A percentile compares a stretch with the other conserved stretches of the same genome.
phyloP scores from a whole-genome alignment of 2,888 invertebrate species.

The Hipparchia sbordonii region DNA sequence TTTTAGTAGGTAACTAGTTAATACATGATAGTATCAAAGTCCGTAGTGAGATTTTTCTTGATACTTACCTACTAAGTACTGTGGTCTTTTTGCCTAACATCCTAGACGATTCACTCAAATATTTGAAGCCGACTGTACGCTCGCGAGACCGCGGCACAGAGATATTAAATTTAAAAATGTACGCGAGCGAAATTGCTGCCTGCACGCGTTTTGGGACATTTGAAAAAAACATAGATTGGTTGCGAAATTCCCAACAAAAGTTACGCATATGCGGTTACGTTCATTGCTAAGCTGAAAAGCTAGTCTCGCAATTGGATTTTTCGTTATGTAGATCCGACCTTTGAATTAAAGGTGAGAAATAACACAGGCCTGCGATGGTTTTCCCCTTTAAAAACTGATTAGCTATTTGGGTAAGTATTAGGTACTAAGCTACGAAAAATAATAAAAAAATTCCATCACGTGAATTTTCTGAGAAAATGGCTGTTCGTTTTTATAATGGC shows the following conservation, averaged over 20 bases:
- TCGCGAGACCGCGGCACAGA: conserved; percentile 59
- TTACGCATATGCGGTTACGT: conserved; percentile 21
- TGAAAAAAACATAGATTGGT: conserved; percentile 37
- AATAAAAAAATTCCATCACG: too few species aligned
- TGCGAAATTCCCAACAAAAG: conserved; percentile 35
- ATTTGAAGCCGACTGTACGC: conserved; percentile 44
- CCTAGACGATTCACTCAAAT: neutral
- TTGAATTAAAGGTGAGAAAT: neutral
- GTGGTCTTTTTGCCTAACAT: neutral
- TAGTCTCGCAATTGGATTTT: conserved; percentile 30
- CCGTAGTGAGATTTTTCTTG: too few species aligned
- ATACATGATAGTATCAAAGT: too few species aligned
- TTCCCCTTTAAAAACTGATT: too few species aligned
- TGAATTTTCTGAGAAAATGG: too few species aligned
- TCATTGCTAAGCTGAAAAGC: conserved; percentile 30
- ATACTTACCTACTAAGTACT: too few species aligned
- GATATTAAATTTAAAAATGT: conserved; percentile 78
- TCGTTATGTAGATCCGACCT: neutral
- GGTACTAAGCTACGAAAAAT: too few species aligned
- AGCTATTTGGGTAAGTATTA: too few species aligned
- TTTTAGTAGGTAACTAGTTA: too few species aligned
- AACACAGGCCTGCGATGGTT: too few species aligned
- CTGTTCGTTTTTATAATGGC: too few species aligned
- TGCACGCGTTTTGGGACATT: conserved; percentile 31
- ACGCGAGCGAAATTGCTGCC: conserved; percentile 44